Conservation (phyloP, 2,888 invertebrate species). For the Eupithecia dodoneata region DNA sequence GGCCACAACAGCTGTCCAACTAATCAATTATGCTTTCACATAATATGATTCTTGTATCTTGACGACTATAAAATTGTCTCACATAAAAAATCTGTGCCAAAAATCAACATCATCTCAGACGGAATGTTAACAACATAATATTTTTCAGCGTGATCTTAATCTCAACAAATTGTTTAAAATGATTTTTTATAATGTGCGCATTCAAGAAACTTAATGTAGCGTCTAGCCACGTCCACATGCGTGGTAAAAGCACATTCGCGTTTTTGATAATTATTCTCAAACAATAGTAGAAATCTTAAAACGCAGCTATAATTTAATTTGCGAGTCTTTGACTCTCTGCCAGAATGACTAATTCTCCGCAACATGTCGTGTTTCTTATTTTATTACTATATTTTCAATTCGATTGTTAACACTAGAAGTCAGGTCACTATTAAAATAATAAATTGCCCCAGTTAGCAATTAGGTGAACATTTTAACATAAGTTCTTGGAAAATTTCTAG, state of each 20-base stretch:
- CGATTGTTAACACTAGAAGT: constrained; percentile 59
- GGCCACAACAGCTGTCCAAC: constrained; percentile 74
- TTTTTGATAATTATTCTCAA: constrained; percentile 66
- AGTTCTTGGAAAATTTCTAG: constrained; percentile 34
- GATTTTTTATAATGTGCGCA: constrained; percentile 67
- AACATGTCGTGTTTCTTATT: constrained; percentile 67
- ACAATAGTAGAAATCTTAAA: constrained; percentile 72
- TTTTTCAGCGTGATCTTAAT: constrained; percentile 76
- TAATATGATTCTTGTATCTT: constrained; percentile 73
- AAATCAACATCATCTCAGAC: constrained; percentile 73
- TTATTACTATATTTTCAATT: constrained; percentile 68
- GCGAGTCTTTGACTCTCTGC: constrained; percentile 73
- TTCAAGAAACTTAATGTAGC: constrained; percentile 62
- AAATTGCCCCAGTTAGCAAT: constrained; percentile 41
- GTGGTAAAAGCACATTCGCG: constrained; percentile 55
- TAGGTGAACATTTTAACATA: constrained; percentile 28
- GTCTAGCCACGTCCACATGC: constrained; percentile 37
- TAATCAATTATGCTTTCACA: constrained; percentile 76
- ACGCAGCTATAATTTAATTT: constrained; percentile 73
- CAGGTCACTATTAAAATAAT: constrained; percentile 60
- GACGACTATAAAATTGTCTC: constrained; percentile 76
- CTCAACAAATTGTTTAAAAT: constrained; percentile 78
- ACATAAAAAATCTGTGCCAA: constrained; percentile 77
- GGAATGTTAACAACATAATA: constrained; percentile 82
- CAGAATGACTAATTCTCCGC: constrained; percentile 78